Evolutionary conservation across 1,140 invertebrate genomes (phyloP), one percentile per base, ranked within the genome.

Genomic region (Grapholita molesta): DNA sequence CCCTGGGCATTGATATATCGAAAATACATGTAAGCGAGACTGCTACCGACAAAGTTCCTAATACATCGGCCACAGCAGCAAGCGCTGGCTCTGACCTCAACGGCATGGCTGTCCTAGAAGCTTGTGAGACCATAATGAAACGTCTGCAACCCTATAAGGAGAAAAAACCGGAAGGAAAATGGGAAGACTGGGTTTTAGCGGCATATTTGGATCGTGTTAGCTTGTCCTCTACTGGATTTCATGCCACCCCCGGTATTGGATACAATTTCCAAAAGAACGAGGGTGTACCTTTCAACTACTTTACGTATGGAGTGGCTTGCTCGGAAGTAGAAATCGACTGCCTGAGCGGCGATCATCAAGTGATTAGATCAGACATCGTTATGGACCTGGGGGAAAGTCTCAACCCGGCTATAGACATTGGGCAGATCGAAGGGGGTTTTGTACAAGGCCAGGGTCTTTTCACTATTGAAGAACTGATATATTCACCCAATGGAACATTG

Each of bases 321-420:
- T 94, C 95, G 0, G 96, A 96, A 88, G 97, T 98, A 8, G 96
- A 98, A 94, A 94, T 98, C 61, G 97, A 98, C 88, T 97, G 96
- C 80, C 91, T 98, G 0, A 98, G 96, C 30, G 97, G 97, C 52
- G 97, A 98, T 82, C 97, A 98, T 85, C 94, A 96, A 90, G 95
- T 99, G 6, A 82, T 98, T 53, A 94, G 95, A 83, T 97, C 96
- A 2, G 97, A 99, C 79, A 99, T 99, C 77, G 97, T 99, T 0
- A 99, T 99, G 98, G 98, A 99, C 92, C 93, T 99, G 65, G 94
- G 94, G 18, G 95, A 97, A 69, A 98, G 97, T 92, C 89, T 99
- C 28, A 99, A 99, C 92, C 98, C 98, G 24, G 97, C 98, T 0
- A 98, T 99, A 76, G 98, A 99, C 78, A 97, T 99, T 81, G 98